These are phyloP conservation scores for Rhimphoctona megacephalus DNA, from an alignment of 2,888 invertebrate genomes.

Conservation along the genomic window DNA sequence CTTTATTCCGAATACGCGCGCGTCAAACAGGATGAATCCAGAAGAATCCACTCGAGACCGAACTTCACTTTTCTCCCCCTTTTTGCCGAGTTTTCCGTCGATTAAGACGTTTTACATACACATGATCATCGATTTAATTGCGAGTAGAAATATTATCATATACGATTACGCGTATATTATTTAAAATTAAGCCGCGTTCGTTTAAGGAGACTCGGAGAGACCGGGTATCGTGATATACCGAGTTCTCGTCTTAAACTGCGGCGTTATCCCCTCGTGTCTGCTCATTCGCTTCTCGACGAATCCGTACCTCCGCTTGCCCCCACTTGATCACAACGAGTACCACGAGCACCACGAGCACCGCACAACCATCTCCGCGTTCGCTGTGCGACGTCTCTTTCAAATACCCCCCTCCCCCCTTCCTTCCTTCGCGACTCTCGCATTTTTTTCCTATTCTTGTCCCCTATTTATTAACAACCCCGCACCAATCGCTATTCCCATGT, in stretches of 20 bases:
- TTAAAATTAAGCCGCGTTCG: background rate
- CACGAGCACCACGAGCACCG: background rate
- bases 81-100: no score
- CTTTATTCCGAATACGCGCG: background rate
- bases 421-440: conserved; percentile 28
- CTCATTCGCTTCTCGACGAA: conserved; percentile 56
- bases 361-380: conserved; percentile 19
- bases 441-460: conserved; percentile 53
- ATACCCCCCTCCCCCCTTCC: no score
- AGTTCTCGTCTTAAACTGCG: conserved; percentile 71
- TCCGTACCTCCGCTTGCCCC: conserved; percentile 53
- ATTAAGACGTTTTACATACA: background rate
- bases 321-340: conserved; percentile 48
- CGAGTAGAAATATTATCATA: background rate
- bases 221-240: conserved; percentile 63
- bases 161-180: background rate
- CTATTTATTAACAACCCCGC: background rate
- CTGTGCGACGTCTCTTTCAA: conserved; percentile 29
- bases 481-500: background rate
- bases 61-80: no score
- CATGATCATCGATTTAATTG: background rate
- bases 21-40: no score
- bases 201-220: conserved; percentile 24
- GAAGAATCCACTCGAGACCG: no score
- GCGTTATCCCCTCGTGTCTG: conserved; percentile 69